Base-by-base conservation (phyloP, 2,888 invertebrate species). In the Sepioteuthis lessoniana region DNA sequence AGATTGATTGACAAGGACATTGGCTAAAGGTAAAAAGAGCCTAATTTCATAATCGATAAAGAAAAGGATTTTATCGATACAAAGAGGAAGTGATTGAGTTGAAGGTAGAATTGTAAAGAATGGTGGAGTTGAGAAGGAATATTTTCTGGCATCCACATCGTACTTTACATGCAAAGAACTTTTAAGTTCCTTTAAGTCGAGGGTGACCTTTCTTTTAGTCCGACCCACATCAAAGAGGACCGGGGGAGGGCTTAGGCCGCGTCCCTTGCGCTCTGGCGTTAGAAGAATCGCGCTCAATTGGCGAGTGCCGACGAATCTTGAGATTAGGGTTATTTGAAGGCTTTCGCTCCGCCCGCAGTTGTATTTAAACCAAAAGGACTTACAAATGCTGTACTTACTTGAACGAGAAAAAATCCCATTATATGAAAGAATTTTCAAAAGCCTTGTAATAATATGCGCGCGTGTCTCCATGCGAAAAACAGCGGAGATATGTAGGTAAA, bases 211-310 rank as follows among this genome's bases (percentile, higher is more conserved):
- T 76, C n/a, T 76, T 76, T 76, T n/a, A 76, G 76, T 10, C 76
- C 76, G 76, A 76, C 16, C 76, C 76, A 76, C 76, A 76, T 76
- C 76, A 76, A 76, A 76, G 76, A n/a, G 76, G n/a, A 76, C 76
- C 76, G 2, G 76, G 55, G 0, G n/a, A n/a, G 76, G 19, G 76
- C 76, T 76, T n/a, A 76, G n/a, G 76, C 19, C 76, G n/a, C 76
- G 19, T 35, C 76, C 60, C 76, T n/a, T n/a, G 76, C 13, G 76
- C n/a, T n/a, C n/a, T 76, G n/a, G 76, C 76, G n/a, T 13, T n/a
- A 35, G 76, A 76, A 16, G 76, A 76, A 76, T 35, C 10, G 10
- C n/a, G 76, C 76, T 76, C 76, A 4, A 21, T 21, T 5, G n/a
- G 76, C n/a, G n/a, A 76, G 76, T 76, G 76, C 76, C 19, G 76